Conservation (phyloP, 2,113 vertebrate species). For the Epinephelus lanceolatus region DNA sequence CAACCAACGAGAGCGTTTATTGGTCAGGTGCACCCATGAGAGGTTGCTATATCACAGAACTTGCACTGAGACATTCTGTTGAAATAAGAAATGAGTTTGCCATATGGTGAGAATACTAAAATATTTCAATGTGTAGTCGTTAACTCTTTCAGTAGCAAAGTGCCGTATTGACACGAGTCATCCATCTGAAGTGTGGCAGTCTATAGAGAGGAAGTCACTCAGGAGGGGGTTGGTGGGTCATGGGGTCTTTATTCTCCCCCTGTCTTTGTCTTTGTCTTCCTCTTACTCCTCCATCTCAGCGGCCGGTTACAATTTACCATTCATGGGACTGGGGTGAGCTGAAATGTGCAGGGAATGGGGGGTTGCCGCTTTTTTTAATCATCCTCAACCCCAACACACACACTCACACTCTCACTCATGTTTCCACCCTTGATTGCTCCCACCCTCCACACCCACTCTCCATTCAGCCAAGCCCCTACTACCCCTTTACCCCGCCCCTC, state of each 20-base stretch:
- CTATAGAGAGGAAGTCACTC: constrained; percentile 39
- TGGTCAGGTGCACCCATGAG: neutral
- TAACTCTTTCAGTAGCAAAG: constrained; percentile 18
- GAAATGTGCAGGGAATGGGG: constrained; percentile 51
- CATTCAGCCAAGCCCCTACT: constrained; percentile 49
- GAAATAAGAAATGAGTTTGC: neutral
- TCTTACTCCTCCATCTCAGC: constrained; percentile 43
- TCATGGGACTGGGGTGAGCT: constrained; percentile 59
- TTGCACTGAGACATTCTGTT: constrained; percentile 8
- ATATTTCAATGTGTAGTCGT: constrained; percentile 10
- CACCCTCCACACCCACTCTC: constrained; percentile 52
- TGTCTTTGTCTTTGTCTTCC: constrained; percentile 71
- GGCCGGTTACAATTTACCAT: constrained; percentile 62
- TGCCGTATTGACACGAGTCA: constrained; percentile 15
- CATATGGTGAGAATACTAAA: neutral
- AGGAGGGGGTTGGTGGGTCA: constrained; percentile 48
- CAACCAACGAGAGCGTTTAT: no score
- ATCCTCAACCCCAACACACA: constrained; percentile 9
- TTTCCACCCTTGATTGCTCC: constrained; percentile 38
- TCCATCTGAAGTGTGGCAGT: constrained; percentile 54
- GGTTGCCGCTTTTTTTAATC: constrained; percentile 40
- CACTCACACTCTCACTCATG: neutral
- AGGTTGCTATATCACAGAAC: constrained; percentile 1
- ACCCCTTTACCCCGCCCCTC: constrained; percentile 48
- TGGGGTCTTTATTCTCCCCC: constrained; percentile 37